Evolutionary conservation across 1,140 invertebrate genomes (phyloP).

Genomic region (Anagrus nilaparvatae): DNA sequence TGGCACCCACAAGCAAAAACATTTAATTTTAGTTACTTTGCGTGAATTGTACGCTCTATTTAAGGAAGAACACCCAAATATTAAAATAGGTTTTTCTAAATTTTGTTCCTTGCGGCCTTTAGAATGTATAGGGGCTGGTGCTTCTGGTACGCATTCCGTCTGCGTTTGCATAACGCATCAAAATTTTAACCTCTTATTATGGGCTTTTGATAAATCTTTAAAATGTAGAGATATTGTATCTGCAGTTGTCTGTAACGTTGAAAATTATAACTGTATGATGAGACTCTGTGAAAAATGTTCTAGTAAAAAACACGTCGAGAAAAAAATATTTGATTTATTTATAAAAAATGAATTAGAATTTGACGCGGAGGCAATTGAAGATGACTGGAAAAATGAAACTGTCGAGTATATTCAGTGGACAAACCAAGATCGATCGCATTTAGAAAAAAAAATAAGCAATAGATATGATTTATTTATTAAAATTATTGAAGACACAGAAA

Average conservation of each 20-base stretch:
- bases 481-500: background rate
- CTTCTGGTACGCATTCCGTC: too few species aligned
- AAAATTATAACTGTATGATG: background rate
- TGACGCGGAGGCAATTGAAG: background rate
- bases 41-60: background rate
- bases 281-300: too few species aligned
- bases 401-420: constrained; percentile 11
- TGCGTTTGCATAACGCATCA: too few species aligned
- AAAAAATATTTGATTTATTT: background rate
- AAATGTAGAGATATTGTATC: background rate
- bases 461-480: constrained; percentile 4
- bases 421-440: constrained; percentile 4
- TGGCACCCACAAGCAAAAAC: background rate
- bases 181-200: too few species aligned
- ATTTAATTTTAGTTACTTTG: background rate
- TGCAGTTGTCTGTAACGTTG: background rate
- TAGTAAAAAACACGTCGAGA: background rate
- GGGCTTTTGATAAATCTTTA: background rate
- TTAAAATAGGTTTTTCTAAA: too few species aligned
- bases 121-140: too few species aligned
- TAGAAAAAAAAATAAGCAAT: background rate
- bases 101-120: background rate
- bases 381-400: constrained; percentile 2
- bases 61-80: background rate
- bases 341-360: background rate